Evolutionary conservation across 2,797 vertebrate species (phyloP).

Genomic region (Bradypus variegatus): DNA sequence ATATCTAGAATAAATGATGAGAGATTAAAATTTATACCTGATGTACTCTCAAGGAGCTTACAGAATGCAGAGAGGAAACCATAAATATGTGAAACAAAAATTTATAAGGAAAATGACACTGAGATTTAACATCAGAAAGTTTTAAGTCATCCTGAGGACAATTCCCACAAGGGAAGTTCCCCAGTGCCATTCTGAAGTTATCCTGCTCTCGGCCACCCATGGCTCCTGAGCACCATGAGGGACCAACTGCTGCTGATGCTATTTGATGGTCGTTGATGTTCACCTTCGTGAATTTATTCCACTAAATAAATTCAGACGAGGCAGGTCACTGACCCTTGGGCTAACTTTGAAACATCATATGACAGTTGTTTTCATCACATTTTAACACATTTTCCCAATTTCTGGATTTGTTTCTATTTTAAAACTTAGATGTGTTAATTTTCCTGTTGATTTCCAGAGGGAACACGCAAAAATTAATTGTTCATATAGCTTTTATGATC

Average conservation of each 20-base stretch:
- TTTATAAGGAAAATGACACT: background rate
- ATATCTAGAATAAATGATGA: background rate
- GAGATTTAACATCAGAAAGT: background rate
- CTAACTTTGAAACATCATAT: conserved; percentile 1
- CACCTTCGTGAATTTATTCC: background rate
- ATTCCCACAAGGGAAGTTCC: background rate
- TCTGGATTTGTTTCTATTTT: background rate
- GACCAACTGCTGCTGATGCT: background rate
- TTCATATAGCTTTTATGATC: background rate
- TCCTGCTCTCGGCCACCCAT: background rate
- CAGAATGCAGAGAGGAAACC: background rate
- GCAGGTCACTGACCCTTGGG: background rate
- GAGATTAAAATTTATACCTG: background rate
- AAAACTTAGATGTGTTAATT: background rate
- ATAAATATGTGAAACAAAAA: background rate
- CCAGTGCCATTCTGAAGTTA: background rate
- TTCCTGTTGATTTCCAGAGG: background rate
- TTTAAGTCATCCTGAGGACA: background rate
- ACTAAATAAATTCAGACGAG: background rate
- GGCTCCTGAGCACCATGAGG: background rate
- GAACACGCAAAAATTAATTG: background rate
- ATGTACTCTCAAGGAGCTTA: background rate
- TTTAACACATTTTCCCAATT: background rate
- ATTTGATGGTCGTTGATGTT: background rate
- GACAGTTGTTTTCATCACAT: background rate